Evolutionary conservation across 2,113 vertebrate genomes (phyloP).

Genomic region (Carassius auratus): DNA sequence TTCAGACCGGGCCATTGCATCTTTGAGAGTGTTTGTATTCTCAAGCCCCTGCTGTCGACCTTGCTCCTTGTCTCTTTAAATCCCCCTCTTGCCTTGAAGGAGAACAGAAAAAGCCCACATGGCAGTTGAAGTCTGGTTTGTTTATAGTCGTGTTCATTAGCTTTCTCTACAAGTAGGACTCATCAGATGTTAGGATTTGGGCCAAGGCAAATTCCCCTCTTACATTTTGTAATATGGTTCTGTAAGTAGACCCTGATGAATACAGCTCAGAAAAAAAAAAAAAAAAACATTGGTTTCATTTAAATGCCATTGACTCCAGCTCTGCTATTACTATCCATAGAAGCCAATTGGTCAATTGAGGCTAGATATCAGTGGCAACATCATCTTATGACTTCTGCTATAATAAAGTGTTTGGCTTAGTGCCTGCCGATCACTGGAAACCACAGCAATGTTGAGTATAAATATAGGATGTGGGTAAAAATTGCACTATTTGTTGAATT

Average conservation of each 20-base stretch:
- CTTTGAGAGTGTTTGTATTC: neutral
- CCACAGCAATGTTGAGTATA: neutral
- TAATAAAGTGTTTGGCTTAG: neutral
- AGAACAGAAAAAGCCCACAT: neutral
- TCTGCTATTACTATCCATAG: neutral
- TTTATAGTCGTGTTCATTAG: neutral
- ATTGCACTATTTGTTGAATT: neutral
- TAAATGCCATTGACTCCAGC: constrained; percentile 1
- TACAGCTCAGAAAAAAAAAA: neutral
- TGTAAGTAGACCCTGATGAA: neutral
- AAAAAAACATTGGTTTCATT: neutral
- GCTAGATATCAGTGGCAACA: neutral
- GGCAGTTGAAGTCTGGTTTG: neutral
- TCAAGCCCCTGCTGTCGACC: neutral
- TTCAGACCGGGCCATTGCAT: neutral
- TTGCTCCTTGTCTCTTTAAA: neutral
- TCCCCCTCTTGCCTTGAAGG: neutral
- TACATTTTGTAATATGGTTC: neutral
- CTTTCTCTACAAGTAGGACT: neutral
- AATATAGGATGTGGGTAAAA: neutral
- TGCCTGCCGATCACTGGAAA: neutral
- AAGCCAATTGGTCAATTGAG: neutral
- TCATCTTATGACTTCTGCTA: neutral
- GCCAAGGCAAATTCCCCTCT: neutral
- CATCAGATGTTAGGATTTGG: neutral